Evolutionary conservation across 2,797 vertebrate genomes (phyloP), one percentile per base, ranked within the genome.

Genomic region (Pelochelys cantorii): DNA sequence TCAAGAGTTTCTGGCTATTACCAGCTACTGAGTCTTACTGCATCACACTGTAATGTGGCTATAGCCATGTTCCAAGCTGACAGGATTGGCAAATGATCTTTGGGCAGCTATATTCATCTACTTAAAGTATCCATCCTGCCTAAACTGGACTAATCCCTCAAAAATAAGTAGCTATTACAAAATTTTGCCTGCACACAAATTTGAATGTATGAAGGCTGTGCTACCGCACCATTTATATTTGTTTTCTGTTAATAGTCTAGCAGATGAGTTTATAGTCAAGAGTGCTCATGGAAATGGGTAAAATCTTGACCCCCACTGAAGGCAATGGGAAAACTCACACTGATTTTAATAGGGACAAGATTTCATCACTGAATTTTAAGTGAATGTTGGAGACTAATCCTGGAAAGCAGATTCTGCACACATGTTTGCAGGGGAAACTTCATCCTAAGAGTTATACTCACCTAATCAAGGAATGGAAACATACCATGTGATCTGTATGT

Each of bases 161-260:
- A 91, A 81, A 56, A 23, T 65, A 2, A 12, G 31, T 57, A n/a
- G n/a, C 11, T 78, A 31, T 10, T 53, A 59, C 34, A 57, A 93
- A 91, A 52, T 18, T 23, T 87, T 1, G 2, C 42, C 59, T 18
- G 83, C 86, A 79, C 81, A 62, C 3, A 60, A 86, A 88, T 59
- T 27, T 62, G 48, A 42, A 9, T 53, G 84, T 0, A 0, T 52
- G 25, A 53, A 53, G 37, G 42, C 65, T 0, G 0, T 0, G 0
- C 52, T 79, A 25, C 25, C 74, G 8, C 23, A 90, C 2, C 8
- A 5, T 53, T 74, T 65, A 74, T 11, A 75, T 25, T 75, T 75
- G 23, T 48, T 75, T 15, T 81, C 11, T 42, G 48, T 13, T 71
- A 79, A 1, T 8, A 52, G 53, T 92, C 93, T 82, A 56, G 80